These are phyloP conservation scores for Tachystola acroxantha DNA, from an alignment of 2,888 invertebrate genomes.

Conservation along the genomic window DNA sequence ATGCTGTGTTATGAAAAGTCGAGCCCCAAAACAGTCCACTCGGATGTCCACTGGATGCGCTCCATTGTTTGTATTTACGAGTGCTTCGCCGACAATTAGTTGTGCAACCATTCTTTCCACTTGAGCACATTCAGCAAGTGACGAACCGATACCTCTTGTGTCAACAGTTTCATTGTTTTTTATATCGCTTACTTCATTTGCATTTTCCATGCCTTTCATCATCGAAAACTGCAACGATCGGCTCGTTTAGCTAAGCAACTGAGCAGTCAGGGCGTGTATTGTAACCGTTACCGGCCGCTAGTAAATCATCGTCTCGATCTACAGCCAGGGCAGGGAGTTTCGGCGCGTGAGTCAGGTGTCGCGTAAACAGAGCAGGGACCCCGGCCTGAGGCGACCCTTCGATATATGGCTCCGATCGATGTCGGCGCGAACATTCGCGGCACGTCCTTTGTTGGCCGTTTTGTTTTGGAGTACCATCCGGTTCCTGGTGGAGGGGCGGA, in stretches of 20 bases:
- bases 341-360: constrained; percentile 64
- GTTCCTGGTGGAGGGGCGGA: constrained; percentile 71
- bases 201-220: constrained; percentile 35
- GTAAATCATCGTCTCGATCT: constrained; percentile 23
- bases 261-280: constrained; percentile 20
- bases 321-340: constrained; percentile 33
- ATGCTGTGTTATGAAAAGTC: constrained; percentile 39
- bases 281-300: constrained; percentile 23
- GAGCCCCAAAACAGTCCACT: constrained; percentile 32
- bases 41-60: constrained; percentile 39
- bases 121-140: constrained; percentile 53
- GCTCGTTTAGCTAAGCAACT: constrained; percentile 30
- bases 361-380: constrained; percentile 45
- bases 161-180: constrained; percentile 48
- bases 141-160: constrained; percentile 33
- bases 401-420: constrained; percentile 37
- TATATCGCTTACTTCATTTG: constrained; percentile 39
- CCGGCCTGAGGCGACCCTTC: constrained; percentile 40
- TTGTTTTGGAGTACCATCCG: constrained; percentile 77
- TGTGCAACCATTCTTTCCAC: constrained; percentile 58
- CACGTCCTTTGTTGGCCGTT: constrained; percentile 77
- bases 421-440: constrained; percentile 73
- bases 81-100: constrained; percentile 50
- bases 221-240: constrained; percentile 31
- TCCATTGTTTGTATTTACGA: constrained; percentile 60